Conservation (phyloP, 2,113 vertebrate genomes). For the Marcusenius ussheri region DNA sequence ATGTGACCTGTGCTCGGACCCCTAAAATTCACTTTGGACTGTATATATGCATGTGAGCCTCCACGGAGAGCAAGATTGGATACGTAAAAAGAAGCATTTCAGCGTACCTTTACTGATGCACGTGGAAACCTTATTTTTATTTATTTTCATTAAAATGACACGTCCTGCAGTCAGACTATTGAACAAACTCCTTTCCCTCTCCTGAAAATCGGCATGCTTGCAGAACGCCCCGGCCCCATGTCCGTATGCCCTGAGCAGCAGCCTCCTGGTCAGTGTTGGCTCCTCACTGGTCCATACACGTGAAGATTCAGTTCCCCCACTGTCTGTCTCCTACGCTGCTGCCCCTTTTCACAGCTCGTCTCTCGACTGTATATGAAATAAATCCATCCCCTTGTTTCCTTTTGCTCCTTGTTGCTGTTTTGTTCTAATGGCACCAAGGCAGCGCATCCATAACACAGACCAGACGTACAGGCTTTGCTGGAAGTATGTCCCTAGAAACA, state of each 20-base stretch:
- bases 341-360: not conserved
- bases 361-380: not conserved
- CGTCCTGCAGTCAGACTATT: not conserved
- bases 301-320: not conserved
- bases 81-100: not conserved
- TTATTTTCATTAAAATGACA: not conserved
- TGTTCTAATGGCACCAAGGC: not conserved
- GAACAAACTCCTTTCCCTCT: not conserved
- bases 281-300: not conserved
- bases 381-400: not conserved
- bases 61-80: not conserved
- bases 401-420: not conserved
- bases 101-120: not conserved
- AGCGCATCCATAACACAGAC: not conserved
- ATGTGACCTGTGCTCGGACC: not conserved
- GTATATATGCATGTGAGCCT: not conserved
- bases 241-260: slow-evolving; percentile 11
- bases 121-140: too few species aligned
- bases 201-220: not conserved
- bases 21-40: not conserved
- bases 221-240: not conserved
- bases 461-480: not conserved
- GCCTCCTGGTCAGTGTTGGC: not conserved
- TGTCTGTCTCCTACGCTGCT: not conserved
- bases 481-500: not conserved